Base-by-base conservation (phyloP, 2,797 vertebrate species). In the Acanthornis magna region DNA sequence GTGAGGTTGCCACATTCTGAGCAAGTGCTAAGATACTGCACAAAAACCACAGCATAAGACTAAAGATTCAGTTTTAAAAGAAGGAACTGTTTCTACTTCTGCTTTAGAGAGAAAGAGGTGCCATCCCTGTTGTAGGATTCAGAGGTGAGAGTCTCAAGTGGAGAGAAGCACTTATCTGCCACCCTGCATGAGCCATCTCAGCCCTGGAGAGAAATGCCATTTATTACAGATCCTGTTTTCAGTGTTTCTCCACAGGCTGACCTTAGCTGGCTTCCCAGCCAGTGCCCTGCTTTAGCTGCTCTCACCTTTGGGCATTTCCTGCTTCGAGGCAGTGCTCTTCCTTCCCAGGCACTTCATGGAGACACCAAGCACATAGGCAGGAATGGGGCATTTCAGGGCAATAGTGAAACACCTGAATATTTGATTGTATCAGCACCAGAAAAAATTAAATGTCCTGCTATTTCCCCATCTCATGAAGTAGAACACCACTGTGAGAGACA, bases 401-500 rank as follows among this genome's bases (percentile, higher is more conserved):
- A 9, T 16, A 9, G 21, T 20, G 48, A 66, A 77, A 9, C 0
- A 1, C 43, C 45, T 32, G 5, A 70, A 63, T 1, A 0, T 47
- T 51, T 63, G 36, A 53, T 27, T 74, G 29, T 32, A 51, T 13
- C 20, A 34, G 40, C 47, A 91, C 5, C 20, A 60, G 53, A 21
- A 93, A 85, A 55, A 55, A 68, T 11, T 12, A 32, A 13, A 42
- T 23, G 34, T 29, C 20, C 22, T 53, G 20, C 5, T 53, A 17
- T 65, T 85, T 95, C 63, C 30, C 47, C 17, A 32, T 50, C 29
- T 75, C 38, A 6, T 14, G 3, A 30, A 2, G 10, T 29, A 43
- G 14, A 72, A 13, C 20, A 45, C 3, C 10, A 18, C 9, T 23
- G 19, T 29, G 42, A 72, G 29, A 70, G 45, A 48, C 32, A 71